A percentile compares a stretch with the other conserved stretches of the same genome.
These are phyloP conservation scores for Nettapus auritus DNA, from an alignment of 2,113 vertebrate genomes.

Conservation along the genomic window DNA sequence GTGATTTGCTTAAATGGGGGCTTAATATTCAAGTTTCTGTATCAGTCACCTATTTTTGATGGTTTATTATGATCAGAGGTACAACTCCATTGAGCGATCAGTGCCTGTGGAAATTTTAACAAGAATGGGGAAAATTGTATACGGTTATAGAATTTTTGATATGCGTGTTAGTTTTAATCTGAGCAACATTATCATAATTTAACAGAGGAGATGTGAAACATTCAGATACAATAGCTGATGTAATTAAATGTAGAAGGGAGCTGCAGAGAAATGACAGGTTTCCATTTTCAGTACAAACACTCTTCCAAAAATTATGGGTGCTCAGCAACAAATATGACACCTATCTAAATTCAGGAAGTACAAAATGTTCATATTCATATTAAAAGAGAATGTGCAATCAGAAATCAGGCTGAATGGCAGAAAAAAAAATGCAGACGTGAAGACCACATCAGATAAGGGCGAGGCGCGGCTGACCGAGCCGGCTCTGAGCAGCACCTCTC, in stretches of 20 bases:
- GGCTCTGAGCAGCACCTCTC: not conserved
- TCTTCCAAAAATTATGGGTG: conserved; percentile 30
- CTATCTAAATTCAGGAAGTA: conserved; percentile 1
- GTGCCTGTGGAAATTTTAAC: not conserved
- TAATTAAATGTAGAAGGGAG: not conserved
- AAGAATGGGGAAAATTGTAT: not conserved
- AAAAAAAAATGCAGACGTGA: fast-evolving
- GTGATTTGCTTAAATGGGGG: not conserved
- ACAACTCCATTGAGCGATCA: not conserved
- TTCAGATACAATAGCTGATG: not conserved
- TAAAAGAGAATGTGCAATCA: not conserved
- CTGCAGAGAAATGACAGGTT: not conserved
- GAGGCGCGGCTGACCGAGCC: not conserved
- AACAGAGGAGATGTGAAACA: not conserved
- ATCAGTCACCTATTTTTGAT: not conserved
- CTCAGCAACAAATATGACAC: conserved; percentile 33
- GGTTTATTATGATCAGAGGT: not conserved
- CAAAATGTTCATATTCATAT: not conserved
- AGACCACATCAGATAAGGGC: not conserved
- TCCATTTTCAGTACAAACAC: conserved; percentile 22
- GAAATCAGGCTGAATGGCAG: not conserved
- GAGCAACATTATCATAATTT: not conserved
- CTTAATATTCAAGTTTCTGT: not conserved
- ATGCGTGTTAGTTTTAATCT: not conserved
- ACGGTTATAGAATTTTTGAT: not conserved